phyloP scores from a whole-genome alignment of 1,140 invertebrate genomes.

The Leptoteleia sp. region DNA sequence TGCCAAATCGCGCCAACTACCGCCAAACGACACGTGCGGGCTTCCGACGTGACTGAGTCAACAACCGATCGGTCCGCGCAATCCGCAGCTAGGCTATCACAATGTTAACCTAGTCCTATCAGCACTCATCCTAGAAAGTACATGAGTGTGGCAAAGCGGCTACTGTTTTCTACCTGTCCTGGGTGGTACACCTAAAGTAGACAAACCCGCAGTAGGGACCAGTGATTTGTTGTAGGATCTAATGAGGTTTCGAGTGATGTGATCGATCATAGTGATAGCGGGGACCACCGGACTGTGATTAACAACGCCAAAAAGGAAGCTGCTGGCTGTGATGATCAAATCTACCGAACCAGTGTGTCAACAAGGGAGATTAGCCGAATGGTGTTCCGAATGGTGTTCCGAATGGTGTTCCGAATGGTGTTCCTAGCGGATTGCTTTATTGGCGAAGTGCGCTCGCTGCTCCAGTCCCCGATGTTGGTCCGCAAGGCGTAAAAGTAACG shows the following conservation, averaged over 20 bases:
- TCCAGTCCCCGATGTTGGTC: constrained; percentile 36
- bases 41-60: neutral
- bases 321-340: constrained; percentile 27
- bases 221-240: neutral
- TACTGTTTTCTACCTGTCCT: no score
- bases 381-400: no score
- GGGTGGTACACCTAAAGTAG: no score
- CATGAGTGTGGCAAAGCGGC: no score
- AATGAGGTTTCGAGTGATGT: constrained; percentile 5
- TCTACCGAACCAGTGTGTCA: neutral
- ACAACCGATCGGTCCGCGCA: neutral
- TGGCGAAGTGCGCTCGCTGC: constrained; percentile 14
- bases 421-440: constrained; percentile 6
- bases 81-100: no score
- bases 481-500: constrained; percentile 40
- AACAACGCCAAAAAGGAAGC: constrained; percentile 13
- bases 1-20: neutral
- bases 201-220: no score
- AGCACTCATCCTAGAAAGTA: no score
- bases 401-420: no score
- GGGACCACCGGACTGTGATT: neutral
- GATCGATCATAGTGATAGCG: constrained; percentile 10
- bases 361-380: constrained; percentile 1
- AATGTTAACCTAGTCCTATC: no score
- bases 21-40: constrained; percentile 14